Base-by-base conservation (phyloP, 2,113 vertebrate species). In the Vulpes ferrilata region DNA sequence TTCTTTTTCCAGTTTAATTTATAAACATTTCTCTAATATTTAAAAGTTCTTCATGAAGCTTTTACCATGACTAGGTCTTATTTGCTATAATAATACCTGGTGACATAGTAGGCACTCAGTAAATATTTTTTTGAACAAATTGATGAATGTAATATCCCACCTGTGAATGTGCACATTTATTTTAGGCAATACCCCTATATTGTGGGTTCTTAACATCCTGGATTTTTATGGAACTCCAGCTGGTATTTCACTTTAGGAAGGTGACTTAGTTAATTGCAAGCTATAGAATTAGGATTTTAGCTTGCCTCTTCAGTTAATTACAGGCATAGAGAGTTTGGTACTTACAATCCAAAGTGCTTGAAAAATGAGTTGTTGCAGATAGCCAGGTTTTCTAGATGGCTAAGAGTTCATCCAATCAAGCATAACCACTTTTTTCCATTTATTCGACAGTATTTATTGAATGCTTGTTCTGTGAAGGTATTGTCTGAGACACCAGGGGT, bases 1-100 rank as follows among this genome's bases (percentile, higher is more conserved):
- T 48, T 81, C 32, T 67, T 97, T 95, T 74, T 85, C 85, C n/a
- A 57, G 7, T 76, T 69, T 93, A 81, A 76, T 78, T 92, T 55
- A 65, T 51, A 67, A 91, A 32, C 32, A 64, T 88, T 67, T 93
- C 3, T 17, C 64, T 30, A 22, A 88, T 96, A 85, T 53, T 97
- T 93, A 13, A 73, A 92, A 94, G n/a, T 85, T 92, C 53, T 78
- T 95, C 20, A 79, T 62, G 38, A 53, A 94, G 23, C 6, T 62
- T 96, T 97, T 80, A 43, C 27, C 64, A 30, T 80, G 55, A 5
- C 25, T 78, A 78, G 35, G 20, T 90, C 22, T 48, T 93, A 13
- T 25, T 59, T 92, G 9, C 32, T 88, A 5, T 43, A 9, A 3
- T 17, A 2, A 59, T 92, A 25, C 80, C 57, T 95, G 71, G 81